These are phyloP conservation scores for Protaetia brevitarsis DNA, from an alignment of 1,140 invertebrate genomes.

Conservation along the genomic window DNA sequence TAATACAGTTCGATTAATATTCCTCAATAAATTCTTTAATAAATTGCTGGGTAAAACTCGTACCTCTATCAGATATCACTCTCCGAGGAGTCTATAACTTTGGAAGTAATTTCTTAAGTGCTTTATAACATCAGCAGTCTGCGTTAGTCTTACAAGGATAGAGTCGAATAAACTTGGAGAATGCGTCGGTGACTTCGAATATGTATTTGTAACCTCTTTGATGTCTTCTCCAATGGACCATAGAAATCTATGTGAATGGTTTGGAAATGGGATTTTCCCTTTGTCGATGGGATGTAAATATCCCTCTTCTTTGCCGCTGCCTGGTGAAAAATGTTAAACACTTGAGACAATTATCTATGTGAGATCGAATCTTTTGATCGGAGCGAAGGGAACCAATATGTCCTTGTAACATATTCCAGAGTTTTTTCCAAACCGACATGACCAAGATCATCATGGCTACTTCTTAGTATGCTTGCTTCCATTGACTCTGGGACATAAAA, in stretches of 20 bases:
- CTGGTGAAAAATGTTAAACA: slow-evolving; percentile 39
- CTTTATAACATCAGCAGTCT: no score
- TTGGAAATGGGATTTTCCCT: slow-evolving; percentile 36
- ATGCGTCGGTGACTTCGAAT: slow-evolving; percentile 35
- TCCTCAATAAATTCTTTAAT: no score
- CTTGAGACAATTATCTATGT: slow-evolving; percentile 34
- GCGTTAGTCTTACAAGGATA: no score
- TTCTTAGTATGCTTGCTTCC: slow-evolving; percentile 28
- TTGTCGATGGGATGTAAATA: slow-evolving; percentile 43
- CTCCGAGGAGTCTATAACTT: no score
- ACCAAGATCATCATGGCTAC: slow-evolving; percentile 43
- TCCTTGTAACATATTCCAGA: slow-evolving; percentile 30
- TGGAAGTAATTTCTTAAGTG: no score
- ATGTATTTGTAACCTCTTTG: slow-evolving; percentile 36
- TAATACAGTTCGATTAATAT: no score
- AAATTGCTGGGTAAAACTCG: no score
- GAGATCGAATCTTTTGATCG: slow-evolving; percentile 32
- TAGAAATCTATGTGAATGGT: slow-evolving; percentile 42
- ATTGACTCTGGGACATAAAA: slow-evolving; percentile 32
- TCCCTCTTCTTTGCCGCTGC: slow-evolving; percentile 38
- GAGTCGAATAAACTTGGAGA: slow-evolving; percentile 42
- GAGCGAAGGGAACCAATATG: slow-evolving; percentile 43
- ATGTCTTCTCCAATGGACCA: slow-evolving; percentile 38
- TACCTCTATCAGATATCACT: no score
- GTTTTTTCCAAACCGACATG: slow-evolving; percentile 39